Percentiles rank a stretch among this genome's conserved stretches.
phyloP scores from a whole-genome alignment of 2,113 vertebrate genomes.

The Apus apus region DNA sequence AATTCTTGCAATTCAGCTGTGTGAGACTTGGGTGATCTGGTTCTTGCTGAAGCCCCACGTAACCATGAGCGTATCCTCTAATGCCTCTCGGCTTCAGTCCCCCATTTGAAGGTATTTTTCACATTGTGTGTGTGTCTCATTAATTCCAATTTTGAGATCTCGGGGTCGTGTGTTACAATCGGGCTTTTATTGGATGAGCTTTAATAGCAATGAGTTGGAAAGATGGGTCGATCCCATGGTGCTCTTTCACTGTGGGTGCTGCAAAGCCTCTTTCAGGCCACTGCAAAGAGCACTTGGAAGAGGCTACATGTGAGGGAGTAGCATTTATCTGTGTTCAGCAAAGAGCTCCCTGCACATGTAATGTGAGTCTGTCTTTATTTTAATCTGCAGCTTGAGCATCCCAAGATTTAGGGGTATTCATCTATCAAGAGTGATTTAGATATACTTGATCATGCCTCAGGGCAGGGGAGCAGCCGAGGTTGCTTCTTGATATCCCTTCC shows the following conservation, averaged over 20 bases:
- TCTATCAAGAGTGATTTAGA: constrained; percentile 57
- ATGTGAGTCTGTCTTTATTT: not conserved
- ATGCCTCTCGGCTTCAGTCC: not conserved
- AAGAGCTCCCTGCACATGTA: fast-evolving
- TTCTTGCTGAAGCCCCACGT: not conserved
- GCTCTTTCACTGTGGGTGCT: fast-evolving
- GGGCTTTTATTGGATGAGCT: not conserved
- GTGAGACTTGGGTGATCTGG: not conserved
- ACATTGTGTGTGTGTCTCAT: not conserved
- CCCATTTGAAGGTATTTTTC: not conserved
- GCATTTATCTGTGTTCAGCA: not conserved
- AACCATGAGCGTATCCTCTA: not conserved
- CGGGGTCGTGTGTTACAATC: fast-evolving
- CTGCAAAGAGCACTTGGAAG: not conserved
- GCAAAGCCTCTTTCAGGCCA: not conserved
- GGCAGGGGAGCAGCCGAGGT: constrained; percentile 44
- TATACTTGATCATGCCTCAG: constrained; percentile 52
- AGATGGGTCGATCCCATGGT: not conserved
- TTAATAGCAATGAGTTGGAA: not conserved
- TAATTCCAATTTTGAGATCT: not conserved
- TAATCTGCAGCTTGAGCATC: not conserved
- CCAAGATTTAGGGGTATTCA: constrained; percentile 39
- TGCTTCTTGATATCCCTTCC: constrained; percentile 56
- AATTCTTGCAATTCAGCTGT: not conserved
- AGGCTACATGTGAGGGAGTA: not conserved